These are phyloP conservation scores for Nothura maculosa DNA, from an alignment of 2,797 vertebrate species.

Conservation along the genomic window DNA sequence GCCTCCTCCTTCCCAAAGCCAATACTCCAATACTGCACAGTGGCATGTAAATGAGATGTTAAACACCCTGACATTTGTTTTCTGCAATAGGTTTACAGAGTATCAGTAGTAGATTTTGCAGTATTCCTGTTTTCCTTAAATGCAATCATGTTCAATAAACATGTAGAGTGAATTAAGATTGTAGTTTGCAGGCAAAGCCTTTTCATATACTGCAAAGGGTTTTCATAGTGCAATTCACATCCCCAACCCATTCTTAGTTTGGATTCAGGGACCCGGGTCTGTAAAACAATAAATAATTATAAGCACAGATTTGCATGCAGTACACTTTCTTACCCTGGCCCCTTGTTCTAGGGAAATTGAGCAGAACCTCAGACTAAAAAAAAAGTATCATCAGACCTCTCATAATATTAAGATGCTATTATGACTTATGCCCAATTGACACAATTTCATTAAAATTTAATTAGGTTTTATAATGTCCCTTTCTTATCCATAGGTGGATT, in stretches of 20 bases:
- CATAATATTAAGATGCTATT: background rate
- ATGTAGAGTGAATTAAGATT: background rate
- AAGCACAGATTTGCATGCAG: background rate
- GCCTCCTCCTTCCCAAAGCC: background rate
- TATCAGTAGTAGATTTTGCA: background rate
- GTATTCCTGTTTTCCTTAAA: background rate
- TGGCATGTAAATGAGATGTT: accelerated
- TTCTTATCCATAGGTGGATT: background rate
- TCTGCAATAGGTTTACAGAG: background rate
- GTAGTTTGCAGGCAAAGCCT: background rate
- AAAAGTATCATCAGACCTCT: background rate
- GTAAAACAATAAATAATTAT: background rate
- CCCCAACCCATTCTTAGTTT: background rate
- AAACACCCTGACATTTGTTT: background rate
- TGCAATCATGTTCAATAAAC: background rate
- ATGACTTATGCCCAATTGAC: background rate
- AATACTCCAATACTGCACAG: background rate
- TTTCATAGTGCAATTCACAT: background rate
- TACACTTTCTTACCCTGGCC: background rate
- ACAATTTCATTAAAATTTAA: background rate
- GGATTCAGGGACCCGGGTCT: background rate
- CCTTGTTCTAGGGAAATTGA: background rate
- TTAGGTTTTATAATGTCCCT: background rate
- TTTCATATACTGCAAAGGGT: background rate
- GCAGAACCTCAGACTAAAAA: background rate